These are phyloP conservation scores for Prunella himalayana DNA, from an alignment of 2,113 vertebrate genomes.

Conservation along the genomic window DNA sequence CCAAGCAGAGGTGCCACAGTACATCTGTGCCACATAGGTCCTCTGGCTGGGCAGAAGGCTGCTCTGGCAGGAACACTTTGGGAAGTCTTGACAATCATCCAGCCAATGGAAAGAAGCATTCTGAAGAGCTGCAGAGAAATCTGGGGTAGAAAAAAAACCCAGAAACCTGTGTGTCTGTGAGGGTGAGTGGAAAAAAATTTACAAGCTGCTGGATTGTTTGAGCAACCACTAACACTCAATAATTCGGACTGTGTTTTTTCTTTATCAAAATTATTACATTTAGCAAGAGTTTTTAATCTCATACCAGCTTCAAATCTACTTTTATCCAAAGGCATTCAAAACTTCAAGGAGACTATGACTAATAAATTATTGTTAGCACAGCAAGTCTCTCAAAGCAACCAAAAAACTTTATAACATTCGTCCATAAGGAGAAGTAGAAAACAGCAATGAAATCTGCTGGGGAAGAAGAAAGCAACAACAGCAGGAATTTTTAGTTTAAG, in stretches of 20 bases:
- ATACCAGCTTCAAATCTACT: neutral
- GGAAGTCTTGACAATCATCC: neutral
- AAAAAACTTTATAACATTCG: neutral
- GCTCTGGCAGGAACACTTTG: neutral
- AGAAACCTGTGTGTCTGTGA: neutral
- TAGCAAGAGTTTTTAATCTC: neutral
- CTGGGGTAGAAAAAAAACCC: neutral
- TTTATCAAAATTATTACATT: neutral
- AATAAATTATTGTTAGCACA: constrained; percentile 1
- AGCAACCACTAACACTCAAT: neutral
- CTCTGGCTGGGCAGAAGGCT: neutral
- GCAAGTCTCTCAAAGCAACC: neutral
- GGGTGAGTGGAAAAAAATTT: neutral
- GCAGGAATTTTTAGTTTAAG: neutral
- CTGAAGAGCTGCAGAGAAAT: neutral
- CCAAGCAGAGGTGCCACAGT: neutral
- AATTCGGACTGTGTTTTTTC: neutral
- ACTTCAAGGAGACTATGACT: neutral
- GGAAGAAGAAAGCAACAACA: neutral
- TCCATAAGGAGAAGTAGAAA: neutral
- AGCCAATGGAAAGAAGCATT: neutral
- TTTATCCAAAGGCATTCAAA: neutral
- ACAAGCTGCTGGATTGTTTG: neutral
- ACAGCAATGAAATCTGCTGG: neutral
- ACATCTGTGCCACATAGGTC: neutral